Conservation (phyloP, 2,113 vertebrate species). For the Etia nguti region DNA sequence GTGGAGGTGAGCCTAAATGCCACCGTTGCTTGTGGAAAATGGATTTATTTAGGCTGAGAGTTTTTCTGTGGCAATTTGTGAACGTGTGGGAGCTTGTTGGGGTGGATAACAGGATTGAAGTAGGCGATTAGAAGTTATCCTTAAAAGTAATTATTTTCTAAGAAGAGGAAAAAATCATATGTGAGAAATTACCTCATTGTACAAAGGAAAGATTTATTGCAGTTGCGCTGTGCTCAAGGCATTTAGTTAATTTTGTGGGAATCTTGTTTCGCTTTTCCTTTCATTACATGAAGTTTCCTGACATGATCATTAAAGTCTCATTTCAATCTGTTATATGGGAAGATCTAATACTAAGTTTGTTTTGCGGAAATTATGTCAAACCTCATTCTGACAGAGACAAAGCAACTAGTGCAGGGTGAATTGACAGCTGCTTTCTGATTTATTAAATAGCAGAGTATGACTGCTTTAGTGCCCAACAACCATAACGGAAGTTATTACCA, state of each 20-base stretch:
- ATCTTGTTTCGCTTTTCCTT: slow-evolving; percentile 8
- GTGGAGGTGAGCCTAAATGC: slow-evolving; percentile 39
- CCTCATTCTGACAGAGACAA: background rate
- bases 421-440: background rate
- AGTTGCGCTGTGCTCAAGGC: background rate
- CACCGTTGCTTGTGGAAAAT: slow-evolving; percentile 40
- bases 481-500: slow-evolving; percentile 32
- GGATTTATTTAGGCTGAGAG: slow-evolving; percentile 54
- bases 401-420: background rate
- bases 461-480: slow-evolving; percentile 10
- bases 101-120: background rate
- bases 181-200: background rate
- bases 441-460: background rate
- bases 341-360: background rate
- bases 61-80: slow-evolving; percentile 24
- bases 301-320: background rate
- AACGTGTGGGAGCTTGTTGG: background rate
- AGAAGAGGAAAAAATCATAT: background rate
- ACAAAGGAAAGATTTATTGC: background rate
- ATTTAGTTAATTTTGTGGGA: slow-evolving; percentile 12
- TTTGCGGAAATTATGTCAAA: background rate
- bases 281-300: background rate
- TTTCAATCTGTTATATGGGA: background rate
- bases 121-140: slow-evolving; percentile 11
- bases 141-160: slow-evolving; percentile 1